These are phyloP conservation scores for Uropsilus gracilis DNA, from an alignment of 2,113 vertebrate genomes.

Conservation along the genomic window DNA sequence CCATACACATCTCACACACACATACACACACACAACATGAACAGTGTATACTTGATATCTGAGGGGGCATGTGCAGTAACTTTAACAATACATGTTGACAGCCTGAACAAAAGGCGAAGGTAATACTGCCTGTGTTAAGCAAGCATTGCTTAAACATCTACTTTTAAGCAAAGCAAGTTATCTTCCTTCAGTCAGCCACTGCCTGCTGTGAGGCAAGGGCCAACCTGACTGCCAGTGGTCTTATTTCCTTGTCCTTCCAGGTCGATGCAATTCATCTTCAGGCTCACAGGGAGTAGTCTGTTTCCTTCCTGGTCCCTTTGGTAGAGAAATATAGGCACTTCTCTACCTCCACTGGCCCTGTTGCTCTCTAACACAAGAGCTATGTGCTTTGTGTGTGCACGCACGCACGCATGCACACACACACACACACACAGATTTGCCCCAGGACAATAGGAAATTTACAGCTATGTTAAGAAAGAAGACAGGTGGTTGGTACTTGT, in stretches of 20 bases:
- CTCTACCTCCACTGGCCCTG: neutral
- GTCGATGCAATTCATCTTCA: rapidly evolving
- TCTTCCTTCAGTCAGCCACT: neutral
- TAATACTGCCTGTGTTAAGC: conserved; percentile 58
- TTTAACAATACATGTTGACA: neutral
- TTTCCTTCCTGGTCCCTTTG: neutral
- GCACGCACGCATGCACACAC: too few relatives aligned
- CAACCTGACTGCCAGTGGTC: neutral
- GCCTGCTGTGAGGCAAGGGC: neutral
- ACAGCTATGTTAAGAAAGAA: neutral
- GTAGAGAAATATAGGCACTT: neutral
- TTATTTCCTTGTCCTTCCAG: neutral
- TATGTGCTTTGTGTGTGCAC: too few relatives aligned
- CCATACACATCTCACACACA: neutral
- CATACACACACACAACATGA: neutral
- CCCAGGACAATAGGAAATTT: neutral
- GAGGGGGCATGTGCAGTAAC: neutral
- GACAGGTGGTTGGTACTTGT: neutral
- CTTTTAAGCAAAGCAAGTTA: neutral
- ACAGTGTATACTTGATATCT: conserved; percentile 27
- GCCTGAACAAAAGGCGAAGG: conserved; percentile 31
- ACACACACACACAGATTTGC: too few relatives aligned
- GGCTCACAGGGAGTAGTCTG: neutral
- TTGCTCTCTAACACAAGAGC: neutral
- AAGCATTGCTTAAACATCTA: neutral